Conservation (phyloP, 2,888 invertebrate species). For the Steinernema scapterisci region DNA sequence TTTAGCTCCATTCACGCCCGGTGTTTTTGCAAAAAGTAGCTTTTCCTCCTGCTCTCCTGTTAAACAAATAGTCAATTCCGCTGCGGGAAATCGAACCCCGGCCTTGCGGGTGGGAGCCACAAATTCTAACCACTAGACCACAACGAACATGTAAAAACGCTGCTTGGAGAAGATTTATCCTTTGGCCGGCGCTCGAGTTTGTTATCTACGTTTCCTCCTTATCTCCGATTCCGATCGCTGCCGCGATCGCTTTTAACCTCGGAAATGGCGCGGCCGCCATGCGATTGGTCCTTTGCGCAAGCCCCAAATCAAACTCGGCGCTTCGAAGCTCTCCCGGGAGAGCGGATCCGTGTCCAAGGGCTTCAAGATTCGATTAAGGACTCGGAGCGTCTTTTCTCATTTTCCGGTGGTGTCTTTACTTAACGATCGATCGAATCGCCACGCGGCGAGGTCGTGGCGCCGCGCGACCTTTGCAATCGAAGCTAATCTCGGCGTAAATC, state of each 20-base stretch:
- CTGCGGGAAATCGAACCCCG: too few relatives aligned
- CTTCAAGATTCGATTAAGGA: too few relatives aligned
- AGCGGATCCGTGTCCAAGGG: too few relatives aligned
- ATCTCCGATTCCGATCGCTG: background rate
- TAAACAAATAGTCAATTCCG: too few relatives aligned
- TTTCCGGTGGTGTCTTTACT: too few relatives aligned
- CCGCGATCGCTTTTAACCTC: background rate
- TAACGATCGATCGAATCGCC: slow-evolving; percentile 22
- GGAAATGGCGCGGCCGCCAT: background rate
- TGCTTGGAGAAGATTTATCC: too few relatives aligned
- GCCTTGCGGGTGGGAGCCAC: too few relatives aligned
- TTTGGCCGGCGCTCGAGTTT: too few relatives aligned
- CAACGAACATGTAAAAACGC: too few relatives aligned
- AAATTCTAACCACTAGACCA: too few relatives aligned
- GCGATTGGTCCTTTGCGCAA: background rate
- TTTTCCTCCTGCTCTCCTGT: background rate
- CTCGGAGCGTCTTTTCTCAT: too few relatives aligned
- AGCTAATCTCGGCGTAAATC: slow-evolving; percentile 13
- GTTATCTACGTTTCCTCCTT: background rate
- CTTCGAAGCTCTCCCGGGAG: too few relatives aligned
- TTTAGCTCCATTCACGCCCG: background rate
- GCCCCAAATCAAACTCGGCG: background rate
- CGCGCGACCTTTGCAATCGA: slow-evolving; percentile 6
- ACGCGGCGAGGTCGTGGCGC: slow-evolving; percentile 18
- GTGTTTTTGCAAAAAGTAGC: background rate